phyloP scores from a whole-genome alignment of 2,888 invertebrate species.

The Nomada ferruginata region DNA sequence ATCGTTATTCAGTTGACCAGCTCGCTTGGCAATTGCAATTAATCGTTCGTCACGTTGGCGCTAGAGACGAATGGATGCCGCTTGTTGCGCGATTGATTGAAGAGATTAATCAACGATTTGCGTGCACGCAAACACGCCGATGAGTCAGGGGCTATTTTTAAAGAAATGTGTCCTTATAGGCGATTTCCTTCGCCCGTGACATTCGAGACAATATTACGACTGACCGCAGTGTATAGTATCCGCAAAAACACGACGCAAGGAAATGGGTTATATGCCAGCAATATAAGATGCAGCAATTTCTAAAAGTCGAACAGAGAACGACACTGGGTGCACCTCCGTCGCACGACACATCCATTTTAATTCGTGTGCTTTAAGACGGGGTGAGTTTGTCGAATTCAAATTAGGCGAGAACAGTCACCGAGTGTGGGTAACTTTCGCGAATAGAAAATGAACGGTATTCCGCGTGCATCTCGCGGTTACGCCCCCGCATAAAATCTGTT shows the following conservation, averaged over 20 bases:
- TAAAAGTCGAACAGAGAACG: neutral
- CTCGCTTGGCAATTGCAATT: conserved; percentile 47
- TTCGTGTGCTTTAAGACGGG: neutral
- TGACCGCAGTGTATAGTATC: too few species aligned
- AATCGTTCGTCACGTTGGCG: conserved; percentile 52
- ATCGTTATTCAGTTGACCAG: conserved; percentile 49
- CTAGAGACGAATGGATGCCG: conserved; percentile 39
- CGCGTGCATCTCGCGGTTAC: conserved; percentile 57
- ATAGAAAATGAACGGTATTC: conserved; percentile 57
- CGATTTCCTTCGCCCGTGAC: neutral
- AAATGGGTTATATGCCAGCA: too few species aligned
- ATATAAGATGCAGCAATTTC: too few species aligned
- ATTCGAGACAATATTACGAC: too few species aligned
- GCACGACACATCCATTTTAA: conserved; percentile 13
- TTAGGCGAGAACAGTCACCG: conserved; percentile 42
- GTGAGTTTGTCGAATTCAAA: conserved; percentile 38
- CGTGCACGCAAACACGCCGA: conserved; percentile 20
- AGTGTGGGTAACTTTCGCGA: conserved; percentile 50
- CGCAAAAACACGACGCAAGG: too few species aligned
- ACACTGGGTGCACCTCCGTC: neutral
- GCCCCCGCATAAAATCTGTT: conserved; percentile 73
- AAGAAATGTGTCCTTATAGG: neutral
- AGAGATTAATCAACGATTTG: conserved; percentile 62
- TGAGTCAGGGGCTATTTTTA: conserved; percentile 14
- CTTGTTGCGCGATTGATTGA: conserved; percentile 52